phyloP scores from a whole-genome alignment of 2,888 invertebrate genomes.

The Andrena bicolor region DNA sequence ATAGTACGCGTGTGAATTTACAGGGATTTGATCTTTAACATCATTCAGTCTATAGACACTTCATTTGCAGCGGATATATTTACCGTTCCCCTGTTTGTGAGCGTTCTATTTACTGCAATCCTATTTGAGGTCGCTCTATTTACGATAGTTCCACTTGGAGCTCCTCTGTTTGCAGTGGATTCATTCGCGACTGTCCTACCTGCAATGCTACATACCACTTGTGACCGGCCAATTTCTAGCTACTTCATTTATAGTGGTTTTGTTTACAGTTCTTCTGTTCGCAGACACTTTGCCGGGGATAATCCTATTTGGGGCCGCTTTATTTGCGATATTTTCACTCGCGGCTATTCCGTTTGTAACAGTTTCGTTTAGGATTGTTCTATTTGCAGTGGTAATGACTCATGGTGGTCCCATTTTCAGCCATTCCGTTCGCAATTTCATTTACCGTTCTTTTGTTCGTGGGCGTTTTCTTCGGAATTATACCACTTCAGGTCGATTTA shows the following conservation, averaged over 20 bases:
- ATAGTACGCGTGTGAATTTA: too few species aligned
- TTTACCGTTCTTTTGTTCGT: background rate
- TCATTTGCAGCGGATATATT: too few species aligned
- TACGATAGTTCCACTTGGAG: background rate
- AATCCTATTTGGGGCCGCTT: too few species aligned
- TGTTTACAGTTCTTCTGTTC: background rate
- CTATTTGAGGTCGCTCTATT: background rate
- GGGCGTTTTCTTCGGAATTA: background rate
- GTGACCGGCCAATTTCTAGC: background rate
- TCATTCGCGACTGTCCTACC: background rate
- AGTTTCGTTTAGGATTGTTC: background rate
- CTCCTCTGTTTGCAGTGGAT: slow-evolving; percentile 1
- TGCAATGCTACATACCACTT: background rate
- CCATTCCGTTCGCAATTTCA: background rate
- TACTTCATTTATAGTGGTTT: background rate
- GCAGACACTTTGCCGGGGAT: background rate
- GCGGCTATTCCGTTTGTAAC: background rate
- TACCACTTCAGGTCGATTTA: background rate
- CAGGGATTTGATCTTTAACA: too few species aligned
- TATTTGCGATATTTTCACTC: too few species aligned
- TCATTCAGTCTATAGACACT: too few species aligned
- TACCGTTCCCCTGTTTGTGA: too few species aligned
- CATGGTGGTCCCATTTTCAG: too few species aligned
- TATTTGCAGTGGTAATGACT: too few species aligned
- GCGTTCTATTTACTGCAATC: too few species aligned